Percentiles rank a stretch among this genome's conserved stretches.
phyloP scores from a whole-genome alignment of 92 coral and sea anemone species.

The Heliopora coerulea region DNA sequence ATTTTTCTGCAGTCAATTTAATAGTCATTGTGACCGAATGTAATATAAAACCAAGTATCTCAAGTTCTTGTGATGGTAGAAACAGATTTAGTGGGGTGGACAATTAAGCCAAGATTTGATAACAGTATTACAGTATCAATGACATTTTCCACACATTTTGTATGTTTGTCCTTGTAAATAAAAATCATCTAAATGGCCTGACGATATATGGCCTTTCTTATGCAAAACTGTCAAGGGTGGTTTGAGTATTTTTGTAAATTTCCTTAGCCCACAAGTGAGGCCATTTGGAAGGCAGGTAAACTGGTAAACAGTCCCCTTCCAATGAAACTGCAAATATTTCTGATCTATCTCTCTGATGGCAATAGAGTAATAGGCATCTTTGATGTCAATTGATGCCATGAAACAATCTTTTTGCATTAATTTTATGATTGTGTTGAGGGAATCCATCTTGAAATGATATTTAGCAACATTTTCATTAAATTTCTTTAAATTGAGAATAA shows the following conservation, averaged over 20 bases:
- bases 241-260: constrained; percentile 44
- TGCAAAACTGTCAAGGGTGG: constrained; percentile 41
- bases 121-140: constrained; percentile 34
- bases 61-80: neutral
- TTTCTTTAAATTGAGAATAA: constrained; percentile 19
- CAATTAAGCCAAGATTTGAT: neutral
- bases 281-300: constrained; percentile 16
- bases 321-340: constrained; percentile 24
- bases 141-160: constrained; percentile 49
- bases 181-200: constrained; percentile 51
- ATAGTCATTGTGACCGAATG: constrained; percentile 6
- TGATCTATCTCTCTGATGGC: constrained; percentile 10
- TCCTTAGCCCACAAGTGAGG: constrained; percentile 32
- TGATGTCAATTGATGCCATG: constrained; percentile 34
- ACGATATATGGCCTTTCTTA: constrained; percentile 43
- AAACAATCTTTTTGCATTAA: constrained; percentile 38
- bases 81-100: constrained; percentile 14
- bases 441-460: constrained; percentile 45
- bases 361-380: constrained; percentile 22
- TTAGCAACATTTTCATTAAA: too few species aligned
- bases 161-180: constrained; percentile 42
- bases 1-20: constrained; percentile 2
- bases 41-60: neutral
- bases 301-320: neutral
- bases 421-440: constrained; percentile 35